A percentile compares a stretch with the other conserved stretches of the same genome.
Evolutionary conservation across 2,888 invertebrate species (phyloP).

Genomic region (Acrocera orbiculus): DNA sequence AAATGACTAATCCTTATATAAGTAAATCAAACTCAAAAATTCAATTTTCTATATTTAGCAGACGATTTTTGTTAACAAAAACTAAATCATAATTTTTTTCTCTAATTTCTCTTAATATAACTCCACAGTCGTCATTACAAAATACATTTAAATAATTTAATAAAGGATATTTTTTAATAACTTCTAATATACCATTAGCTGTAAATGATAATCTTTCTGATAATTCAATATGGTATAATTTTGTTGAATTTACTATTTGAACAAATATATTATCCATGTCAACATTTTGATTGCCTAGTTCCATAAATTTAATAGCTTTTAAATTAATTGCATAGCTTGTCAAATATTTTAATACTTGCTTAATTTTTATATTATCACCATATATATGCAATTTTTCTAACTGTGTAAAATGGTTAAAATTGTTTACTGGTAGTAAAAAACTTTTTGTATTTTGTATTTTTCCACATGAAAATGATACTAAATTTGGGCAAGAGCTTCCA

Average conservation of each 20-base stretch:
- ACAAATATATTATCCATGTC: conserved; percentile 9
- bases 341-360: conserved; percentile 9
- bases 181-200: conserved; percentile 5
- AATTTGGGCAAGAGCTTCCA: conserved; percentile 10
- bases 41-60: too few species aligned
- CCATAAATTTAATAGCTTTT: conserved; percentile 9
- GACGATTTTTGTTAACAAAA: conserved; percentile 12
- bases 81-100: conserved; percentile 12
- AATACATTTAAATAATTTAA: conserved; percentile 10
- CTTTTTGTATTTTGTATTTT: too few species aligned
- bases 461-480: conserved; percentile 8
- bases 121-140: conserved; percentile 9
- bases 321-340: conserved; percentile 10
- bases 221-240: conserved; percentile 10
- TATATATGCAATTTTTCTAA: conserved; percentile 10
- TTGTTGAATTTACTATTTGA: conserved; percentile 4
- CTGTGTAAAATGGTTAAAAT: conserved; percentile 9
- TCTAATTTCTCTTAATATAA: conserved; percentile 8
- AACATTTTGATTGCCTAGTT: conserved; percentile 3
- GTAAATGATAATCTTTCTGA: conserved; percentile 10
- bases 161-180: conserved; percentile 8
- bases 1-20: too few species aligned
- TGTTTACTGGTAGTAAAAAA: too few species aligned
- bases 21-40: too few species aligned
- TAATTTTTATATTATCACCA: conserved; percentile 9